Evolutionary conservation across 2,888 invertebrate genomes (phyloP), one percentile per base, ranked within the genome.

Genomic region (Fragum fragum): DNA sequence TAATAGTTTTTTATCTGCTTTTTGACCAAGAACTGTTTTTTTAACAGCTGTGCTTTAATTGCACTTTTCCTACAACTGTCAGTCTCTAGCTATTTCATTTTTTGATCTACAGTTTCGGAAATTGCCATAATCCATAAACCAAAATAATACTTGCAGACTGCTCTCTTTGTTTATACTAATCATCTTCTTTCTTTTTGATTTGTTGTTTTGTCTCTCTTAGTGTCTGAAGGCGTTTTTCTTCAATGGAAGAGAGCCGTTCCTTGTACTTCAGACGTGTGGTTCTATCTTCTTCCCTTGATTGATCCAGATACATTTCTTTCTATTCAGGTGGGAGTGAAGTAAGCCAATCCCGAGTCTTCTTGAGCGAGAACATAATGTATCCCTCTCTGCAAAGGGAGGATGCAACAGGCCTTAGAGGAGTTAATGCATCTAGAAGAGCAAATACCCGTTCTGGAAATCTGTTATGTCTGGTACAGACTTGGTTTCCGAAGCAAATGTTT

Each of bases 61-160:
- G 81, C 73, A 28, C 53, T 63, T 36, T 55, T 81, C 32, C 66
- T 77, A 0, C 71, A 63, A 2, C 21, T 23, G 5, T 70, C 26
- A n/a, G 71, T 28, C 11, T 26, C 9, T 5, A 76, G 52, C 2
- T 5, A 18, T 42, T 77, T 77, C 53, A 81, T n/a, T 0, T 36
- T 11, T 5, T 59, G 53, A 29, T 73, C 74, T 5, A 74, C 76
- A 1, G 73, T 74, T 28, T 81, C 73, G 68, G 73, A 32, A 39
- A 79, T 59, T 82, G 78, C 78, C 82, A 78, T n/a, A 81, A 28
- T 1, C 78, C 74, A 78, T 75, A 78, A 16, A 47, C 75, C 6
- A 81, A 18, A 1, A 81, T 74, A 11, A 66, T 42, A 63, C 71
- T 53, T 52, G 57, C 32, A 18, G 73, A 18, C 23, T 73, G 23